Conservation (phyloP, 2,113 vertebrate genomes). For the Tenrec ecaudatus region DNA sequence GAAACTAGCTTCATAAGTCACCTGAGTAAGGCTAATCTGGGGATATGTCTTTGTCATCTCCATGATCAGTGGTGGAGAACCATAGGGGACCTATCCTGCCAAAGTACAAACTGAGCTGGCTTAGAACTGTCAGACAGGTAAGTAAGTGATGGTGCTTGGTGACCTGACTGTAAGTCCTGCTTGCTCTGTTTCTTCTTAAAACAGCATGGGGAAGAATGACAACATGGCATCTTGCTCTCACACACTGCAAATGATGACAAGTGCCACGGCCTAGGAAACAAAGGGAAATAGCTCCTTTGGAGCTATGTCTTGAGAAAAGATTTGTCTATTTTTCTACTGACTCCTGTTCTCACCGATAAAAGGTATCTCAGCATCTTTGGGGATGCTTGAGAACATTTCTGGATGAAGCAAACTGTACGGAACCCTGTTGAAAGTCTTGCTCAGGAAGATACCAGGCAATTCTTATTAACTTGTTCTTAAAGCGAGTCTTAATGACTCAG, state of each 20-base stretch:
- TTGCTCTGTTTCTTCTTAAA: slow-evolving; percentile 82
- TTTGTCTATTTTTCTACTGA: slow-evolving; percentile 41
- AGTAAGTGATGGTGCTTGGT: slow-evolving; percentile 61
- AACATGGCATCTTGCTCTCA: slow-evolving; percentile 67
- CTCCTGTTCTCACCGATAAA: background rate
- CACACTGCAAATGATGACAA: slow-evolving; percentile 37
- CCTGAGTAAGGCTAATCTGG: slow-evolving; percentile 90
- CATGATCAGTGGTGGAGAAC: slow-evolving; percentile 91
- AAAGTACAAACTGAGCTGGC: slow-evolving; percentile 91
- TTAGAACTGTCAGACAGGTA: slow-evolving; percentile 86
- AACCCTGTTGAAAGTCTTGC: no score
- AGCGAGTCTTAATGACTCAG: no score
- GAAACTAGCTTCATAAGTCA: slow-evolving; percentile 90
- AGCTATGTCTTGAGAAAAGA: slow-evolving; percentile 2
- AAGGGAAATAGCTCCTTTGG: slow-evolving; percentile 35
- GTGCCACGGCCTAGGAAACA: slow-evolving; percentile 38
- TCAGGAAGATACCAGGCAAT: no score
- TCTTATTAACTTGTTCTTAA: no score
- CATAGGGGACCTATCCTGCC: slow-evolving; percentile 91
- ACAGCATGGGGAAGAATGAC: slow-evolving; percentile 84
- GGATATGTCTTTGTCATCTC: slow-evolving; percentile 86
- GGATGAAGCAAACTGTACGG: no score
- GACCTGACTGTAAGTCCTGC: slow-evolving; percentile 37
- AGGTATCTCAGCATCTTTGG: slow-evolving; percentile 80
- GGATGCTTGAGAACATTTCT: background rate